Evolutionary conservation across 2,113 vertebrate species (phyloP).

Genomic region (Poeciliopsis retropinna): DNA sequence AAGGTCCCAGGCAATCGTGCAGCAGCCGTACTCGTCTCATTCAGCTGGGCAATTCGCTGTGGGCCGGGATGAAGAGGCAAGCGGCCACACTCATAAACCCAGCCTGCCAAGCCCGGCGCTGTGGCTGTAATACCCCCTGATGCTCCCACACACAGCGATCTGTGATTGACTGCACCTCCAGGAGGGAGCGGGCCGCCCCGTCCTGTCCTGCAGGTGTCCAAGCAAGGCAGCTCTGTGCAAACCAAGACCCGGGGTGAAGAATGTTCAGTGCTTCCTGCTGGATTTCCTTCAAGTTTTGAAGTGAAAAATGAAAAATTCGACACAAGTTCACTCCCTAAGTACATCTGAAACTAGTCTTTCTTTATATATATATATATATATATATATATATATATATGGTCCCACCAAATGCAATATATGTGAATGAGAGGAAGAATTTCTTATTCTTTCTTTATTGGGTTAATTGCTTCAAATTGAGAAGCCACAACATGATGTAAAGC

Average conservation of each 20-base stretch:
- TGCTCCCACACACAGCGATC: slow-evolving; percentile 24
- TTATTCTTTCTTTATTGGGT: too few species aligned
- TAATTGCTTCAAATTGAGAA: too few species aligned
- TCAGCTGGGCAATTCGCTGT: slow-evolving; percentile 57
- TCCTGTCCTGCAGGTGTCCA: background rate
- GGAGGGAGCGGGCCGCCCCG: background rate
- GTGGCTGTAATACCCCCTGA: slow-evolving; percentile 14
- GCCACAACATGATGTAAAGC: too few species aligned
- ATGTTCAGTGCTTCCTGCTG: background rate
- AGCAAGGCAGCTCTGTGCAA: slow-evolving; percentile 15
- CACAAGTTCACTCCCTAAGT: too few species aligned
- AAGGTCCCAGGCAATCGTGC: slow-evolving; percentile 68
- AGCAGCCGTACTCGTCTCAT: slow-evolving; percentile 40
- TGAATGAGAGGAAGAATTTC: too few species aligned
- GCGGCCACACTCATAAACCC: slow-evolving; percentile 42
- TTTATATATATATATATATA: too few species aligned
- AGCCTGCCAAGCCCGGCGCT: slow-evolving; percentile 21
- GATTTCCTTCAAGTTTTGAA: background rate
- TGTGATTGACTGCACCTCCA: slow-evolving; percentile 28
- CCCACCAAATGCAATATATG: too few species aligned
- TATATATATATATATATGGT: too few species aligned
- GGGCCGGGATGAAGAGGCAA: slow-evolving; percentile 46
- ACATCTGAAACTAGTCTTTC: too few species aligned
- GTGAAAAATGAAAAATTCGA: background rate
- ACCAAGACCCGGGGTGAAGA: background rate